Conservation (phyloP, 2,113 vertebrate genomes). For the Podocnemis expansa region DNA sequence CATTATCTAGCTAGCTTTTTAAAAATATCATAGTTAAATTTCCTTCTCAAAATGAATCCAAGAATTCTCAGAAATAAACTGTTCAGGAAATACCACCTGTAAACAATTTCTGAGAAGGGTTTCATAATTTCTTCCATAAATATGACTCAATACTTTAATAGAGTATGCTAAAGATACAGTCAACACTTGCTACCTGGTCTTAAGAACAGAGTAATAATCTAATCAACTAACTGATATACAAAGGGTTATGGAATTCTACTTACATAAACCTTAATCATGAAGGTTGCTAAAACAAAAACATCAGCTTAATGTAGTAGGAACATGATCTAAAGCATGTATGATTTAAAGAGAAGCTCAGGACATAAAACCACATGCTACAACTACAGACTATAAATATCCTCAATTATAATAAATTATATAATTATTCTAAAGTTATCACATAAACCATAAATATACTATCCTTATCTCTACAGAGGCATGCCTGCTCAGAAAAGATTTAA, state of each 20-base stretch:
- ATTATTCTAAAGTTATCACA: not conserved
- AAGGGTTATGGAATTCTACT: not conserved
- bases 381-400: not conserved
- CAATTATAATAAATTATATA: not conserved
- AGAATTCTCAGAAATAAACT: not conserved
- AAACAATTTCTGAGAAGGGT: not conserved
- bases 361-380: constrained; percentile 26
- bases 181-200: not conserved
- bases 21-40: not conserved
- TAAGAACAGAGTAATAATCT: not conserved
- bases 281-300: not conserved
- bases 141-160: not conserved
- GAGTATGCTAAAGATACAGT: not conserved
- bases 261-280: not conserved
- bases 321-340: not conserved
- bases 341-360: constrained; percentile 13
- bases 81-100: not conserved
- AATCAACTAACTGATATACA: not conserved
- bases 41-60: not conserved
- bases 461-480: not conserved
- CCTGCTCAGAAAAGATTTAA: not conserved
- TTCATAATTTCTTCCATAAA: not conserved
- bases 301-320: too few species aligned
- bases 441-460: not conserved
- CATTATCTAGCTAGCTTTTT: not conserved